Conservation (phyloP, 2,888 invertebrate genomes). For the Mycalesis mineus region DNA sequence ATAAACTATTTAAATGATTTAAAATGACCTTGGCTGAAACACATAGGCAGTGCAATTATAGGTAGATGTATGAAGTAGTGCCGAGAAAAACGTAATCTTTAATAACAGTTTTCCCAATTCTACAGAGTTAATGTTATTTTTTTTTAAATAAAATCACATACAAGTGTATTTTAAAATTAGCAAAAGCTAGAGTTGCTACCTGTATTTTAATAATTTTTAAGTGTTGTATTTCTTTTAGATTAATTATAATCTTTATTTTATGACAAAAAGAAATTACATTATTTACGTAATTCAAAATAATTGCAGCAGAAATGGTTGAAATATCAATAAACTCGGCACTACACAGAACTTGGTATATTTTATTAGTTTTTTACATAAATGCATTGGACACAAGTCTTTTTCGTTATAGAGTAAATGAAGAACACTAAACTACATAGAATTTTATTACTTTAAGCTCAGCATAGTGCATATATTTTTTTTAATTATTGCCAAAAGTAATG, state of each 20-base stretch:
- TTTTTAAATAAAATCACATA: too few relatives aligned
- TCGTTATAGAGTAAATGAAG: constrained; percentile 26
- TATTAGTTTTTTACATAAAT: constrained; percentile 34
- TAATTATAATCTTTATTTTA: too few relatives aligned
- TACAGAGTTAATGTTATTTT: too few relatives aligned
- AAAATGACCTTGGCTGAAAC: constrained; percentile 13
- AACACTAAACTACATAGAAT: constrained; percentile 32
- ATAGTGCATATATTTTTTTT: constrained; percentile 53
- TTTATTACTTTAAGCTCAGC: constrained; percentile 50
- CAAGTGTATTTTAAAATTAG: too few relatives aligned
- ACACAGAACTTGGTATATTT: neutral
- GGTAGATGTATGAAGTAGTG: neutral
- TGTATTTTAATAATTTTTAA: too few relatives aligned
- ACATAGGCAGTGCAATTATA: constrained; percentile 26
- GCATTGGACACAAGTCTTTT: constrained; percentile 42
- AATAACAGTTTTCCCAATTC: neutral
- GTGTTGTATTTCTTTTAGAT: too few relatives aligned
- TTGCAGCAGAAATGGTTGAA: neutral
- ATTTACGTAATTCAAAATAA: too few relatives aligned
- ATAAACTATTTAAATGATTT: too few relatives aligned
- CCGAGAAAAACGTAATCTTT: neutral
- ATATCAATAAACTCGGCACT: constrained; percentile 1
- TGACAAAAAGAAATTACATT: too few relatives aligned
- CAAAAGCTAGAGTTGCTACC: too few relatives aligned
- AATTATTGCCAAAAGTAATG: constrained; percentile 45